A percentile compares a stretch with the other conserved stretches of the same genome.
Evolutionary conservation across 2,113 vertebrate genomes (phyloP).

Genomic region (Percopsis transmontana): DNA sequence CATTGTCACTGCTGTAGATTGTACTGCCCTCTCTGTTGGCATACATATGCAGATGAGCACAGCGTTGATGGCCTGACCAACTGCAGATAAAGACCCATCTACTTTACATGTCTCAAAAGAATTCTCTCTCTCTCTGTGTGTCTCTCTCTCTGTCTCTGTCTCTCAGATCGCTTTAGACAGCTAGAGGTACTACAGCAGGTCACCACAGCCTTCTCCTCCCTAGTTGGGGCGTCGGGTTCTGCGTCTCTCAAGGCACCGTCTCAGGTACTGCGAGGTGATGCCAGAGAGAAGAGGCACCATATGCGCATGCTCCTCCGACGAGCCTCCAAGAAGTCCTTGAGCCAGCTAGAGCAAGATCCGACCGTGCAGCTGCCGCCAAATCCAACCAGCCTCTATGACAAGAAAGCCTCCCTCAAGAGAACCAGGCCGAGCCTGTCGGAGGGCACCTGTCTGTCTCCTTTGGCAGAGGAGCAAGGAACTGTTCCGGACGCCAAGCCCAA

Average conservation of each 20-base stretch:
- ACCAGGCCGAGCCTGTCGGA: constrained; percentile 34
- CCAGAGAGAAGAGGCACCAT: constrained; percentile 58
- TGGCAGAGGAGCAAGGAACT: constrained; percentile 57
- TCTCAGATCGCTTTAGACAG: constrained; percentile 73
- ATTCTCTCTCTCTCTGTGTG: constrained; percentile 3
- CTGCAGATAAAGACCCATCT: too few relatives aligned
- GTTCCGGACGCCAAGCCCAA: constrained; percentile 6
- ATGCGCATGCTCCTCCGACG: constrained; percentile 61
- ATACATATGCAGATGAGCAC: too few relatives aligned
- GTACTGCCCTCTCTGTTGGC: too few relatives aligned
- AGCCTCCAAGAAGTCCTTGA: constrained; percentile 66
- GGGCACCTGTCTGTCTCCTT: constrained; percentile 36
- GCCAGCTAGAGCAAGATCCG: constrained; percentile 24
- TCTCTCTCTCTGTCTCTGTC: not conserved
- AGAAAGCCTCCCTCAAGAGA: constrained; percentile 27
- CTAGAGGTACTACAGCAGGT: constrained; percentile 78
- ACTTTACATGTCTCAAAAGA: not conserved
- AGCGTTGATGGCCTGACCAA: too few relatives aligned
- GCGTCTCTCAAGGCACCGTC: not conserved
- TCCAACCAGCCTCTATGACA: constrained; percentile 21
- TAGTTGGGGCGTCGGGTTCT: constrained; percentile 41
- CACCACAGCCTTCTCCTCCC: constrained; percentile 69
- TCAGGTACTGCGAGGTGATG: constrained; percentile 39
- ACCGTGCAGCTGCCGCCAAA: not conserved
- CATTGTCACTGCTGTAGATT: too few relatives aligned